Evolutionary conservation across 1,140 invertebrate species (phyloP).

Genomic region (Cydia strobilella): DNA sequence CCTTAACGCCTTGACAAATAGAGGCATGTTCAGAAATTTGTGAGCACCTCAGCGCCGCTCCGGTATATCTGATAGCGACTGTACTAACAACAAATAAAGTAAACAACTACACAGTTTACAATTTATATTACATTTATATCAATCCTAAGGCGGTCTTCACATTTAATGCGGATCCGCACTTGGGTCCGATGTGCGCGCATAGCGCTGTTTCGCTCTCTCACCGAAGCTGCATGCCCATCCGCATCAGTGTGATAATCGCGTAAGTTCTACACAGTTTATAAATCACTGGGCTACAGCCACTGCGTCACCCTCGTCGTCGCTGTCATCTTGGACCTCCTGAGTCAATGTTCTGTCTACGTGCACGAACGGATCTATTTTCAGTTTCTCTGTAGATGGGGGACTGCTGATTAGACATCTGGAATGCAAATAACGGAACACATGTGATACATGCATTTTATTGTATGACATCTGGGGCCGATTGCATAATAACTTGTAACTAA

Average conservation of each 20-base stretch:
- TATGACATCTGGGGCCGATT: too few species aligned
- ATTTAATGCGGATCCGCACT: too few species aligned
- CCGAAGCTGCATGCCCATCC: too few species aligned
- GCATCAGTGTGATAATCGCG: too few species aligned
- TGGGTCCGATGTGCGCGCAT: too few species aligned
- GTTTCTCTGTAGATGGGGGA: slow-evolving; percentile 82
- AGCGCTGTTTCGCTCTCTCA: too few species aligned
- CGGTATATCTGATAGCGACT: too few species aligned
- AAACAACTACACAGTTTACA: background rate
- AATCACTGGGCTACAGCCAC: slow-evolving; percentile 41
- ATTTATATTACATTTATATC: slow-evolving; percentile 15
- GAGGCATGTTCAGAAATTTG: too few species aligned
- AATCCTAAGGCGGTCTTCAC: background rate
- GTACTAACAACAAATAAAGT: too few species aligned
- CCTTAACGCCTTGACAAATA: too few species aligned
- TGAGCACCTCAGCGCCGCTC: too few species aligned
- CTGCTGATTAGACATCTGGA: slow-evolving; percentile 77
- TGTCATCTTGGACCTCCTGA: slow-evolving; percentile 69
- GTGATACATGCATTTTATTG: slow-evolving; percentile 4
- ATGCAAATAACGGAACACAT: slow-evolving; percentile 35
- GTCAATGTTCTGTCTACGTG: slow-evolving; percentile 75
- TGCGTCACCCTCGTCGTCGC: slow-evolving; percentile 67
- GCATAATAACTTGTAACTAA: too few species aligned
- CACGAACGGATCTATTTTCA: slow-evolving; percentile 84
- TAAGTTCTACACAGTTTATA: background rate